These are phyloP conservation scores for Odontophorus gujanensis DNA, from an alignment of 2,113 vertebrate species.

Conservation along the genomic window DNA sequence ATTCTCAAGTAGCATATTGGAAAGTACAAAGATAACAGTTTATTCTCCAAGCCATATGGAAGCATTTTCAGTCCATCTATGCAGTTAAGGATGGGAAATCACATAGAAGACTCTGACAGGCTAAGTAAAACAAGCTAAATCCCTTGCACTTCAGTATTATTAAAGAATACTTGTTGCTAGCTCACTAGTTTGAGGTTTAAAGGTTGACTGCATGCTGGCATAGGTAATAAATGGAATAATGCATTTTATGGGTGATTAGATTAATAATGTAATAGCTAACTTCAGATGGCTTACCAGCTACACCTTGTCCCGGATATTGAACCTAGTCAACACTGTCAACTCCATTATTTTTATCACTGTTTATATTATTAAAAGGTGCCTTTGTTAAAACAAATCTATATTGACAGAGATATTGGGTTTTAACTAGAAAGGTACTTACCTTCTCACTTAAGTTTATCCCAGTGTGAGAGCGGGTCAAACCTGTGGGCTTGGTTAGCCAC, in stretches of 20 bases:
- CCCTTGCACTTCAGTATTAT: conserved; percentile 35
- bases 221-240: conserved; percentile 51
- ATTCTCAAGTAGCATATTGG: conserved; percentile 35
- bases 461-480: background rate
- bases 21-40: conserved; percentile 58
- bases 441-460: background rate
- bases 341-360: conserved; percentile 51
- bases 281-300: conserved; percentile 13
- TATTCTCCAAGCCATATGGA: conserved; percentile 58
- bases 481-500: background rate
- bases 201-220: conserved; percentile 40
- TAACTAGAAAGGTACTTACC: background rate
- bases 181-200: background rate
- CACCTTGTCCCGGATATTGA: conserved; percentile 56
- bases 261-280: conserved; percentile 61
- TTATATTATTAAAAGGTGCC: conserved; percentile 30
- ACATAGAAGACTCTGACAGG: background rate
- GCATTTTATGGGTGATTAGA: conserved; percentile 33
- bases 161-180: conserved; percentile 10
- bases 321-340: background rate
- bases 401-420: background rate
- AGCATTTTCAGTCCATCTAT: conserved; percentile 17
- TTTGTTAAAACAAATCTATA: conserved; percentile 26
- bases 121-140: conserved; percentile 59
- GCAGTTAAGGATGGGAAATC: background rate